Percentiles rank a stretch among this genome's conserved stretches.
Conservation (phyloP, 2,113 vertebrate genomes). For the Entelurus aequoreus region DNA sequence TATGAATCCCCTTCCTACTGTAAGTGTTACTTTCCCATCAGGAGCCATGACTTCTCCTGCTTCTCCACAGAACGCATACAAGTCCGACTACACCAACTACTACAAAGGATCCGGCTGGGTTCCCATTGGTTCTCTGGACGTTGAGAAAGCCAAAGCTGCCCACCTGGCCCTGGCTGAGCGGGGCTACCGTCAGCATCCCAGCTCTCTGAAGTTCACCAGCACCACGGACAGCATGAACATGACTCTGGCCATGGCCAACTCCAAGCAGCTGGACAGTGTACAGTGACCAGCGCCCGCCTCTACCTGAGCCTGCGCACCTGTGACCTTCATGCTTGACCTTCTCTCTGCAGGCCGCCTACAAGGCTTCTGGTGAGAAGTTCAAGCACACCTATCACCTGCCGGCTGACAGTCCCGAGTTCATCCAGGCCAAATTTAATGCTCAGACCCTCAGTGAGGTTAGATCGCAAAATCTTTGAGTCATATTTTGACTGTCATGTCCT, state of each 20-base stretch:
- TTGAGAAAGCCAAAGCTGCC: conserved; percentile 80
- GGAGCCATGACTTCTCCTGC: background rate
- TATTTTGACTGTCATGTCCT: background rate
- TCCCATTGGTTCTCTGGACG: conserved; percentile 82
- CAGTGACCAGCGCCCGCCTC: background rate
- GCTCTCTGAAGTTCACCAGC: conserved; percentile 84
- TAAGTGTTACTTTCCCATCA: too few species aligned
- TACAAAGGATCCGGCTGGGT: conserved; percentile 83
- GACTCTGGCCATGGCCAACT: conserved; percentile 81
- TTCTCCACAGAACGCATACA: conserved; percentile 78
- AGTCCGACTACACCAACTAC: conserved; percentile 80
- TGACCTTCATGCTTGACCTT: background rate
- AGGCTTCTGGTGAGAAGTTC: conserved; percentile 84
- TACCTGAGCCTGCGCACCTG: too few species aligned
- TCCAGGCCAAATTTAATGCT: conserved; percentile 89
- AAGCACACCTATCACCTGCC: conserved; percentile 83
- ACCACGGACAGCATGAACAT: conserved; percentile 86
- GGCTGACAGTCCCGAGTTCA: conserved; percentile 82
- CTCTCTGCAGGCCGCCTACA: conserved; percentile 78
- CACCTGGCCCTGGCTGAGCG: conserved; percentile 75
- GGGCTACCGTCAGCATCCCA: conserved; percentile 72
- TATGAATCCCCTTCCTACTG: too few species aligned
- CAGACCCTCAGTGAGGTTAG: conserved; percentile 85
- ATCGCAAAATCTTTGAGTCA: conserved; percentile 4
- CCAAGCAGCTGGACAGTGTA: conserved; percentile 77